Evolutionary conservation across 2,113 vertebrate species (phyloP).

Genomic region (Podocnemis expansa): DNA sequence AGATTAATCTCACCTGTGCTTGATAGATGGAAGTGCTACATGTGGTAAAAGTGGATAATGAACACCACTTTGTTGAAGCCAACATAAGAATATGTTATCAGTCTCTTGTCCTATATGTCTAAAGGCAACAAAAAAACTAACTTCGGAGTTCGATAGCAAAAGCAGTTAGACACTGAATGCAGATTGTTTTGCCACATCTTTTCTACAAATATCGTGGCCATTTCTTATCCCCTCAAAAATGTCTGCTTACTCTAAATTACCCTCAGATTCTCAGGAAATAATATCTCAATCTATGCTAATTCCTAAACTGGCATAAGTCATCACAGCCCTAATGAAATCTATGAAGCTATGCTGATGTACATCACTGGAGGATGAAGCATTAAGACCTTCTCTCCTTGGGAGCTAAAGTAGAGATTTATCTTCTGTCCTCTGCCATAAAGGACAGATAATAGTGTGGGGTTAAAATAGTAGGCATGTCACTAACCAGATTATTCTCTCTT

Average conservation of each 20-base stretch:
- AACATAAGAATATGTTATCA: background rate
- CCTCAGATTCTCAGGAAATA: background rate
- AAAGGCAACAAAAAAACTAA: background rate
- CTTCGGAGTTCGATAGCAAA: background rate
- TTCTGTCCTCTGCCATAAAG: background rate
- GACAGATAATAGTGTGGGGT: background rate
- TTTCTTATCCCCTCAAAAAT: background rate
- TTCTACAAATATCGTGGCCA: background rate
- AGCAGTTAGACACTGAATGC: background rate
- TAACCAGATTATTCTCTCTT: background rate
- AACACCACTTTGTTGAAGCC: background rate
- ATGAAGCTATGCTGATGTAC: background rate
- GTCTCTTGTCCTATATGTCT: background rate
- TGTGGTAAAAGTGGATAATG: background rate
- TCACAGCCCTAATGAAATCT: background rate
- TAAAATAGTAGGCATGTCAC: background rate
- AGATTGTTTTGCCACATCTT: background rate
- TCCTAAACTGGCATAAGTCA: background rate
- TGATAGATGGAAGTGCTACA: background rate
- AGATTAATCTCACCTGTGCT: background rate
- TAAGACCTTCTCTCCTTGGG: background rate
- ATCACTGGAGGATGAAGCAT: background rate
- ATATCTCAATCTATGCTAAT: background rate
- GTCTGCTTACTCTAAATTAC: background rate
- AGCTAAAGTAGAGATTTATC: background rate